Conservation (phyloP, 2,888 invertebrate genomes). For the Meghimatium bilineatum region DNA sequence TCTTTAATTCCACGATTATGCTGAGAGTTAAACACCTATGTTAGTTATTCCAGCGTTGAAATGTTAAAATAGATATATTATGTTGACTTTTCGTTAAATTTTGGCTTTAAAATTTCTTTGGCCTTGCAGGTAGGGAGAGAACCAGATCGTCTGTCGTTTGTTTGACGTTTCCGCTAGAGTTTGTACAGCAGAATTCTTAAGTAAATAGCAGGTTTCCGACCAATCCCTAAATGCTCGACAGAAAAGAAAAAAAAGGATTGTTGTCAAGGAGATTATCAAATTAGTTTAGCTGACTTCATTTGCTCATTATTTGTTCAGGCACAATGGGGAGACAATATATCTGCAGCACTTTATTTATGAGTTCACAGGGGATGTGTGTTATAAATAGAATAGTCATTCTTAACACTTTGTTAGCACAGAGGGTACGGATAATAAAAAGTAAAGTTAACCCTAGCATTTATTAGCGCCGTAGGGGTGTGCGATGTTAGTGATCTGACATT, state of each 20-base stretch:
- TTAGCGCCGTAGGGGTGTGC: too few species aligned
- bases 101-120: not conserved
- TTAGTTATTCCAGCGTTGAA: not conserved
- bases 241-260: not conserved
- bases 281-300: not conserved
- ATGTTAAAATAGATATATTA: too few species aligned
- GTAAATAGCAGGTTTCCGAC: not conserved
- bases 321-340: not conserved
- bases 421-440: too few species aligned
- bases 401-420: too few species aligned
- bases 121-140: not conserved
- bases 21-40: too few species aligned
- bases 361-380: too few species aligned
- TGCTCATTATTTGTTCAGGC: not conserved
- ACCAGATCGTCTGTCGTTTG: not conserved
- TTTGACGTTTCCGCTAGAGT: not conserved
- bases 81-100: too few species aligned
- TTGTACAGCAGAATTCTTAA: not conserved
- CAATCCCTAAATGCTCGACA: not conserved
- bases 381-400: too few species aligned
- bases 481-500: too few species aligned
- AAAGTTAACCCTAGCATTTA: too few species aligned
- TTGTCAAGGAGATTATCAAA: constrained; percentile 24
- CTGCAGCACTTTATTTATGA: too few species aligned
- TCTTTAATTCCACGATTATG: too few species aligned